phyloP scores from a whole-genome alignment of 2,797 vertebrate species.

The Eleutherodactylus coqui region DNA sequence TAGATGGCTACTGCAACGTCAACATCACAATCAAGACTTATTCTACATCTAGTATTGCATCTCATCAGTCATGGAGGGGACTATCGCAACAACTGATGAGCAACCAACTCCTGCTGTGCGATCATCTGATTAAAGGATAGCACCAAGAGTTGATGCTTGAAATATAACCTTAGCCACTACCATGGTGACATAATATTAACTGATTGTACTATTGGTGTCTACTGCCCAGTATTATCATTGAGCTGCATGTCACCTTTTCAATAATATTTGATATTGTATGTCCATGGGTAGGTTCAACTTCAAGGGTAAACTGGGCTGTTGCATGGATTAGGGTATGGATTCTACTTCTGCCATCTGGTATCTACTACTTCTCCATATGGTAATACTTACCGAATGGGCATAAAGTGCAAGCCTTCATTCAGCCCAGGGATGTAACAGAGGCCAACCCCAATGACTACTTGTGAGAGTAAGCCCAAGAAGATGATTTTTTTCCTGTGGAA shows the following conservation, averaged over 20 bases:
- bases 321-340: neutral
- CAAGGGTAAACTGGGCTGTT: neutral
- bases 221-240: neutral
- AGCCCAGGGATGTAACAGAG: conserved; percentile 50
- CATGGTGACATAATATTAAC: neutral
- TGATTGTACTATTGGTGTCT: neutral
- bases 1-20: neutral
- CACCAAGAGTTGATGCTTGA: neutral
- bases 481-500: conserved; percentile 55
- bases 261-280: neutral
- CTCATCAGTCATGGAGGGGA: neutral
- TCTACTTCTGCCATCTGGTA: neutral
- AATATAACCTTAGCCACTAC: neutral
- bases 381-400: conserved; percentile 45
- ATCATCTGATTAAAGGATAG: neutral
- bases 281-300: neutral
- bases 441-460: conserved; percentile 25
- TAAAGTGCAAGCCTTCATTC: conserved; percentile 49
- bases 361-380: neutral
- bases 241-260: no score
- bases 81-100: neutral
- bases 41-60: neutral
- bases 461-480: conserved; percentile 47
- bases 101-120: neutral
- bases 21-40: neutral